Conservation (phyloP, 2,113 vertebrate genomes). For the Natator depressus region DNA sequence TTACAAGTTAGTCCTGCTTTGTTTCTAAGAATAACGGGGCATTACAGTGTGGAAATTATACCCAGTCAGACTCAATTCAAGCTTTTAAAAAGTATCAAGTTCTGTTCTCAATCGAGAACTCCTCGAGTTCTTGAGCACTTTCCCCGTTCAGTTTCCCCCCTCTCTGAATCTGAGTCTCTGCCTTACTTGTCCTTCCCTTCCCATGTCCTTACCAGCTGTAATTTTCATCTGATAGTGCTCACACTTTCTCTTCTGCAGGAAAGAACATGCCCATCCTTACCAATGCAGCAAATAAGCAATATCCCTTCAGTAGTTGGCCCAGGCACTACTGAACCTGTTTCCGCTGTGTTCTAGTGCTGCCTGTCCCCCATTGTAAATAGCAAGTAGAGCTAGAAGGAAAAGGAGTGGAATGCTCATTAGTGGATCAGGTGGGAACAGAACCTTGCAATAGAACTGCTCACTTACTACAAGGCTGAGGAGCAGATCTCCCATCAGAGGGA, state of each 20-base stretch:
- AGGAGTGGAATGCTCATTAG: neutral
- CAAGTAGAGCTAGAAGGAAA: neutral
- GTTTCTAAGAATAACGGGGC: neutral
- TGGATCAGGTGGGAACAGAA: neutral
- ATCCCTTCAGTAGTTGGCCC: neutral
- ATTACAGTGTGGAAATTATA: neutral
- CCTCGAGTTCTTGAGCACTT: neutral
- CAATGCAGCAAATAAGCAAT: neutral
- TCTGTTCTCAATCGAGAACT: neutral
- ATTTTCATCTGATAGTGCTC: neutral
- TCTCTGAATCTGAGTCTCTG: neutral
- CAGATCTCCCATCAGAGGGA: neutral
- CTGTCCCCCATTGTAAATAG: neutral
- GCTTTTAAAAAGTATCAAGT: neutral
- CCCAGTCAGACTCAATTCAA: neutral
- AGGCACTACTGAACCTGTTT: neutral
- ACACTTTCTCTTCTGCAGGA: neutral
- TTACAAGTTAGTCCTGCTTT: neutral
- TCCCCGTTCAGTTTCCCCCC: neutral
- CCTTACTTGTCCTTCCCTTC: neutral
- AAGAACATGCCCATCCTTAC: neutral
- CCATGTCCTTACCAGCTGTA: fast-evolving
- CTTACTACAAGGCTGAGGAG: neutral
- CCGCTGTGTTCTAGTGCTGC: neutral
- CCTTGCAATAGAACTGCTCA: neutral